These are phyloP conservation scores for Salarias fasciatus DNA, from an alignment of 2,797 vertebrate species.

Conservation along the genomic window DNA sequence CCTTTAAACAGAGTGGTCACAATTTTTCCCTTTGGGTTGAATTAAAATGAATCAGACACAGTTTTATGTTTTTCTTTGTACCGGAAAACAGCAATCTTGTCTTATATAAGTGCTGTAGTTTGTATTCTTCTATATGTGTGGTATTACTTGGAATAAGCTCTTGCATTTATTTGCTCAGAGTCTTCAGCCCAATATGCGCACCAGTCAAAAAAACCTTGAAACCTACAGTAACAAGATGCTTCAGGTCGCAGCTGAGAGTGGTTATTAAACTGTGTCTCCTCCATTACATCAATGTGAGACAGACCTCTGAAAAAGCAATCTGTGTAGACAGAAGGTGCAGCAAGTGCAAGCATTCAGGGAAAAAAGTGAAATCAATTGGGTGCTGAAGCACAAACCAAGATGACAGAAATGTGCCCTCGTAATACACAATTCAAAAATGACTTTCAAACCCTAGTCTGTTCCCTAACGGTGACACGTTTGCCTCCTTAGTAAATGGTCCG, in stretches of 20 bases:
- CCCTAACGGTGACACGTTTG: conserved; percentile 18
- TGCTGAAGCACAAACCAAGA: background rate
- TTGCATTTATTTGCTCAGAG: background rate
- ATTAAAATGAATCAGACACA: background rate
- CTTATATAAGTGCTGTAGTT: background rate
- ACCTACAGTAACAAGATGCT: background rate
- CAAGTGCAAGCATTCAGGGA: no score
- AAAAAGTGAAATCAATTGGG: background rate
- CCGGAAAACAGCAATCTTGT: background rate
- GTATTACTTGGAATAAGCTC: no score
- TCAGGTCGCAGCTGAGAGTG: no score
- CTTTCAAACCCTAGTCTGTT: conserved; percentile 15
- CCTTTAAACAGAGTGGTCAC: background rate
- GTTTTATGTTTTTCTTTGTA: background rate
- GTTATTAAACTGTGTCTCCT: background rate
- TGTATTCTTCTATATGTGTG: no score
- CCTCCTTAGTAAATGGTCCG: background rate
- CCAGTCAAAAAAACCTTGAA: background rate
- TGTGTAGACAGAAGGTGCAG: background rate
- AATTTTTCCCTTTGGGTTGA: background rate
- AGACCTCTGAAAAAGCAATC: background rate
- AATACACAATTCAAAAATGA: conserved; percentile 5
- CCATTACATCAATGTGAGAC: background rate
- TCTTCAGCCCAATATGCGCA: background rate
- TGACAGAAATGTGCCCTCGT: background rate